Evolutionary conservation across 2,888 invertebrate genomes (phyloP), one percentile per base, ranked within the genome.

Genomic region (Pristionchus exspectatus): DNA sequence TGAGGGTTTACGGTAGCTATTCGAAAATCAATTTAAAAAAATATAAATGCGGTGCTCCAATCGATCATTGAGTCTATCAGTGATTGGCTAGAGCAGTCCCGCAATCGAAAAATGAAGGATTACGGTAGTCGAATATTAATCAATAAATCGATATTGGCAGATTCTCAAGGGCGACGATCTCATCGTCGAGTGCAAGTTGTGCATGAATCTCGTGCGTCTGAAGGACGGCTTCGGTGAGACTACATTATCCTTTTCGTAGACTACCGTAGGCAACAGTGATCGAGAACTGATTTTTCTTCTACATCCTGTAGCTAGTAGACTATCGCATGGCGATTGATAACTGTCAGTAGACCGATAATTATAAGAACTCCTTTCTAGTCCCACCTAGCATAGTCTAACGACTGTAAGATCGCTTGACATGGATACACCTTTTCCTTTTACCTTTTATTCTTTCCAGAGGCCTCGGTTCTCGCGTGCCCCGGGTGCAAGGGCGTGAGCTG

Each of bases 141-240:
- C 30, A 44, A 69, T 66, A 66, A 66, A 66, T 24, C 72, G 21
- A 72, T 21, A 83, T 50, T 83, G n/a, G 27, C 56, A 85, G 84
- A 85, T 85, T 38, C 84, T 85, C 84, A 85, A 85, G 84, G 84
- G 84, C 24, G 84, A 85, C 59, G 87, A 69, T 14, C 50, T 69
- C 59, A 69, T 87, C 63, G 66, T 87, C n/a, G 66, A 63, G 87
- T 87, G 87, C 69, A 63, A 69, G 50, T 44, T 69, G 69, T 87
- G 87, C 69, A 30, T 44, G 69, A 63, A 87, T 27, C 69, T 87
- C 44, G 50, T 87, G 16, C 63, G 87, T 44, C 56, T 85, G 59
- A 85, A 85, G 59, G 84, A 85, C 24, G 84, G 59, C 0, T 85
- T 59, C 84, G 84, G 84, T 85, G 38, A 85, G 84, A 7, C 56